These are phyloP conservation scores for Esperia sulphurella DNA, from an alignment of 2,888 invertebrate genomes.

Conservation along the genomic window DNA sequence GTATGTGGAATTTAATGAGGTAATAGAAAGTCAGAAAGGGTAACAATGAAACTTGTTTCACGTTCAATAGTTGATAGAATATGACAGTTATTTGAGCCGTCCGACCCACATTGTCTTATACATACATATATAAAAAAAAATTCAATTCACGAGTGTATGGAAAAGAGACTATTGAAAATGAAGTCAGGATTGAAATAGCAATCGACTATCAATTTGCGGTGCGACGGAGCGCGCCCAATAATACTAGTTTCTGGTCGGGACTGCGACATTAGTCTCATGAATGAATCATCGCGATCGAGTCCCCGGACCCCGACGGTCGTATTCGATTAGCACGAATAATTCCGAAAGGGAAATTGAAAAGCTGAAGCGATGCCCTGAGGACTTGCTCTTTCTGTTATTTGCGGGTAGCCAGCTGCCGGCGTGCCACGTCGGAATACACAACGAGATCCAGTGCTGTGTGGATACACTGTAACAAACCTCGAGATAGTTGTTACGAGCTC, in stretches of 20 bases:
- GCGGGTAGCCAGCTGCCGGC: slow-evolving; percentile 55
- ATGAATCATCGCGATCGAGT: slow-evolving; percentile 71
- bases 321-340: slow-evolving; percentile 78
- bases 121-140: too few relatives aligned
- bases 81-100: too few relatives aligned
- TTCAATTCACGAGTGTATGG: too few relatives aligned
- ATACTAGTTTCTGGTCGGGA: slow-evolving; percentile 58
- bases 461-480: slow-evolving; percentile 32
- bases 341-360: slow-evolving; percentile 79
- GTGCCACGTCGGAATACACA: slow-evolving; percentile 54
- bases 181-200: slow-evolving; percentile 1
- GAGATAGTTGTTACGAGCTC: slow-evolving; percentile 19
- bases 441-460: slow-evolving; percentile 38
- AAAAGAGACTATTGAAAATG: background rate
- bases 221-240: slow-evolving; percentile 41
- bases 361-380: slow-evolving; percentile 76
- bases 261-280: slow-evolving; percentile 72
- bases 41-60: too few relatives aligned
- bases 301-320: slow-evolving; percentile 62
- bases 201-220: slow-evolving; percentile 13
- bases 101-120: too few relatives aligned
- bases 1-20: too few relatives aligned
- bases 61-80: too few relatives aligned
- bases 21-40: too few relatives aligned
- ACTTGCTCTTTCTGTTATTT: slow-evolving; percentile 78